These are phyloP conservation scores for Thinocorus orbignyianus DNA, from an alignment of 2,113 vertebrate species.

Conservation along the genomic window DNA sequence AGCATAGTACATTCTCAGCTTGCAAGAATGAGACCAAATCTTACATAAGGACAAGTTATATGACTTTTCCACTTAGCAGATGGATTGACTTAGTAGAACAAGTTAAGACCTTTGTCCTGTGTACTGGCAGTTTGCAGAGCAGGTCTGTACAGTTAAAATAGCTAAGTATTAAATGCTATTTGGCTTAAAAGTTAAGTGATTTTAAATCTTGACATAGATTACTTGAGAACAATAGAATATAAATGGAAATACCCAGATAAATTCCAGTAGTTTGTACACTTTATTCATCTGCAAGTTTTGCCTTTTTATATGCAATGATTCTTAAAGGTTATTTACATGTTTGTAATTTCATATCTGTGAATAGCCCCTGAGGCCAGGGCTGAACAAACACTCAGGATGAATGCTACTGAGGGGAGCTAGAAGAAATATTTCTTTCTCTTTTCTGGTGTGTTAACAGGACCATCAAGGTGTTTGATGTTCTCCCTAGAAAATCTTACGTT, in stretches of 20 bases:
- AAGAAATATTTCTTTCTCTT: background rate
- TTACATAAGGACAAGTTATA: background rate
- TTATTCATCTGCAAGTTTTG: background rate
- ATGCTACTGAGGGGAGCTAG: background rate
- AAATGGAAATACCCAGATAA: background rate
- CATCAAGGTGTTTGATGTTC: background rate
- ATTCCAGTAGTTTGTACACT: background rate
- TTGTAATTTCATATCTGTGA: background rate
- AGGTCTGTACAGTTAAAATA: background rate
- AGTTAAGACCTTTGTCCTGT: background rate
- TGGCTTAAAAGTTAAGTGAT: background rate
- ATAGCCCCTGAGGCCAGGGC: background rate
- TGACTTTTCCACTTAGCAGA: background rate
- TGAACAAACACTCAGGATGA: background rate
- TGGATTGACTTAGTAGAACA: background rate
- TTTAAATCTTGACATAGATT: background rate
- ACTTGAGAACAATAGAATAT: background rate
- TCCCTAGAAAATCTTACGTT: background rate
- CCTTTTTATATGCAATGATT: background rate
- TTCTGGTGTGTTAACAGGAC: background rate
- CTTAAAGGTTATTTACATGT: background rate
- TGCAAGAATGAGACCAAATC: background rate
- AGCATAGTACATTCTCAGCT: background rate
- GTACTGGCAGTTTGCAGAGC: background rate
- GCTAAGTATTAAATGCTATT: background rate